These are phyloP conservation scores for Ceratina japonica DNA, from an alignment of 1,140 invertebrate genomes.

Conservation along the genomic window DNA sequence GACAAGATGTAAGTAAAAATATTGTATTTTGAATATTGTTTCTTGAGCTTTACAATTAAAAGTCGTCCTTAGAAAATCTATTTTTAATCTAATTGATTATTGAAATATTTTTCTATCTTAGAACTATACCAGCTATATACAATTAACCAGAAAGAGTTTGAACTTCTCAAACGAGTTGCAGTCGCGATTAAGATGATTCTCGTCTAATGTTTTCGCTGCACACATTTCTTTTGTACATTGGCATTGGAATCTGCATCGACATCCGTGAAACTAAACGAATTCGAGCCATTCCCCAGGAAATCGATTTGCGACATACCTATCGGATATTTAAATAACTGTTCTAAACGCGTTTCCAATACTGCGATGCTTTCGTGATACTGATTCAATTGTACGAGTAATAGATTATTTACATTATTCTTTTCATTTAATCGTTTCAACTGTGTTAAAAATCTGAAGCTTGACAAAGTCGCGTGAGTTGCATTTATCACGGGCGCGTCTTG, in stretches of 20 bases:
- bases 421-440: constrained; percentile 40
- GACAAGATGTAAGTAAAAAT: too few species aligned
- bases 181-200: too few species aligned
- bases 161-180: too few species aligned
- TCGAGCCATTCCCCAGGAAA: constrained; percentile 23
- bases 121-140: too few species aligned
- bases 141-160: too few species aligned
- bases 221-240: neutral
- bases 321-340: constrained; percentile 72
- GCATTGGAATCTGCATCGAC: neutral
- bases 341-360: constrained; percentile 67
- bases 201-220: neutral
- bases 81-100: too few species aligned
- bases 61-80: too few species aligned
- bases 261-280: constrained; percentile 23
- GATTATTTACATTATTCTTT: constrained; percentile 21
- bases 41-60: too few species aligned
- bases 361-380: constrained; percentile 54
- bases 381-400: neutral
- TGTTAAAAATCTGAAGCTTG: constrained; percentile 57
- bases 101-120: too few species aligned
- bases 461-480: constrained; percentile 62
- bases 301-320: constrained; percentile 62
- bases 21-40: too few species aligned
- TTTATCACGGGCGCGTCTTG: neutral